Evolutionary conservation across 1,140 invertebrate species (phyloP).

Genomic region (Papilio machaon): DNA sequence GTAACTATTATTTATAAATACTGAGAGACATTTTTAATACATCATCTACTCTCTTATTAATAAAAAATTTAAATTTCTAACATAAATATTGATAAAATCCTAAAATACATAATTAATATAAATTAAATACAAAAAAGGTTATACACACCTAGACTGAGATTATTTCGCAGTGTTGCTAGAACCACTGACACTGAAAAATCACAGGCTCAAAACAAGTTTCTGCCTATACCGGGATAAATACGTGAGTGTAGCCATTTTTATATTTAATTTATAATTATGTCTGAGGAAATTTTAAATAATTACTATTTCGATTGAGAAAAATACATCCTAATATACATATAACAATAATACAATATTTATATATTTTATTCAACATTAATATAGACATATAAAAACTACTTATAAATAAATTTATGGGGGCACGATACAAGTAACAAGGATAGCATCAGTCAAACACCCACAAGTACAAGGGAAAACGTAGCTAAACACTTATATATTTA

Average conservation of each 20-base stretch:
- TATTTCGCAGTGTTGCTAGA: too few species aligned
- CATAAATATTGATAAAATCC: not conserved
- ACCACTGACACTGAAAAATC: too few species aligned
- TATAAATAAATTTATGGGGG: constrained; percentile 34
- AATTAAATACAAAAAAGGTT: too few species aligned
- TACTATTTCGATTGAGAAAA: not conserved
- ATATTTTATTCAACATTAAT: constrained; percentile 36
- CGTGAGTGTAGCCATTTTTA: too few species aligned
- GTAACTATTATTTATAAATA: constrained; percentile 25
- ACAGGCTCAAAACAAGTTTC: too few species aligned
- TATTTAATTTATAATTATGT: too few species aligned
- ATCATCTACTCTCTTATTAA: not conserved
- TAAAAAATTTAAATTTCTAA: not conserved
- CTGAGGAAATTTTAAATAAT: not conserved
- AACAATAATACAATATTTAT: constrained; percentile 25
- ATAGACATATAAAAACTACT: constrained; percentile 45
- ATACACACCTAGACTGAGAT: too few species aligned
- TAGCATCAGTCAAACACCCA: constrained; percentile 9
- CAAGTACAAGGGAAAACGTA: constrained; percentile 3
- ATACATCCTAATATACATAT: constrained; percentile 3
- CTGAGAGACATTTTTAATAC: constrained; percentile 1
- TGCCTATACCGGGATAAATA: too few species aligned
- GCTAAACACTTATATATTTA: not conserved
- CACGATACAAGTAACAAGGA: constrained; percentile 12
- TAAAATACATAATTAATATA: not conserved